Evolutionary conservation across 2,113 vertebrate genomes (phyloP).

Genomic region (Toxotes chatareus): DNA sequence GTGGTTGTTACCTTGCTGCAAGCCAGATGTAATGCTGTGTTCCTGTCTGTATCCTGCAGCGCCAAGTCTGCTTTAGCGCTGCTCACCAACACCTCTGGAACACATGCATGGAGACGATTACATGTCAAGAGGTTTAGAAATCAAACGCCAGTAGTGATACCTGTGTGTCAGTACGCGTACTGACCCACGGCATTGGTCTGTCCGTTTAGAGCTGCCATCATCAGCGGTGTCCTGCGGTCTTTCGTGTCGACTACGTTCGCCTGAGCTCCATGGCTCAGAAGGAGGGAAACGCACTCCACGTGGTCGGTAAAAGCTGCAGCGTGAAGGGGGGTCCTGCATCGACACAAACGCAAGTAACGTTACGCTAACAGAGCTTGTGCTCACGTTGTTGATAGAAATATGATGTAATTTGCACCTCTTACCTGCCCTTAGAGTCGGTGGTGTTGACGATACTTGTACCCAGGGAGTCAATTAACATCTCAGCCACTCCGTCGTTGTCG

Average conservation of each 20-base stretch:
- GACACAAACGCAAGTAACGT: background rate
- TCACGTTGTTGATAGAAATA: background rate
- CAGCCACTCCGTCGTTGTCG: slow-evolving; percentile 95
- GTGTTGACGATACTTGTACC: slow-evolving; percentile 91
- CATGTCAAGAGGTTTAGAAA: background rate
- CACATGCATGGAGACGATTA: slow-evolving; percentile 18
- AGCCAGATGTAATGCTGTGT: slow-evolving; percentile 97
- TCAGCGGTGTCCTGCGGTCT: slow-evolving; percentile 92
- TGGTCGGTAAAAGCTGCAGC: slow-evolving; percentile 98
- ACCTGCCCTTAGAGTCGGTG: slow-evolving; percentile 95
- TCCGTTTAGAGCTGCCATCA: slow-evolving; percentile 98
- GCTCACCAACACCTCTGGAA: slow-evolving; percentile 95
- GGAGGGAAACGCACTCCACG: slow-evolving; percentile 94
- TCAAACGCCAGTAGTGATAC: background rate
- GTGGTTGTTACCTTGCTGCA: slow-evolving; percentile 92
- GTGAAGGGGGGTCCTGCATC: slow-evolving; percentile 92
- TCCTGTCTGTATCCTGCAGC: slow-evolving; percentile 91
- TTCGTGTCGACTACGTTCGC: slow-evolving; percentile 88
- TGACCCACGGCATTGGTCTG: slow-evolving; percentile 97
- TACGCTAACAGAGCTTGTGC: background rate
- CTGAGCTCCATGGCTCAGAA: slow-evolving; percentile 94
- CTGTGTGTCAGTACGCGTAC: slow-evolving; percentile 17
- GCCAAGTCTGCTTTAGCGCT: slow-evolving; percentile 95
- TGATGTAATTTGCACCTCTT: slow-evolving; percentile 35
- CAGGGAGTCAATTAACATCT: slow-evolving; percentile 94